phyloP scores from a whole-genome alignment of 2,113 vertebrate species.

The Oenanthe melanoleuca region DNA sequence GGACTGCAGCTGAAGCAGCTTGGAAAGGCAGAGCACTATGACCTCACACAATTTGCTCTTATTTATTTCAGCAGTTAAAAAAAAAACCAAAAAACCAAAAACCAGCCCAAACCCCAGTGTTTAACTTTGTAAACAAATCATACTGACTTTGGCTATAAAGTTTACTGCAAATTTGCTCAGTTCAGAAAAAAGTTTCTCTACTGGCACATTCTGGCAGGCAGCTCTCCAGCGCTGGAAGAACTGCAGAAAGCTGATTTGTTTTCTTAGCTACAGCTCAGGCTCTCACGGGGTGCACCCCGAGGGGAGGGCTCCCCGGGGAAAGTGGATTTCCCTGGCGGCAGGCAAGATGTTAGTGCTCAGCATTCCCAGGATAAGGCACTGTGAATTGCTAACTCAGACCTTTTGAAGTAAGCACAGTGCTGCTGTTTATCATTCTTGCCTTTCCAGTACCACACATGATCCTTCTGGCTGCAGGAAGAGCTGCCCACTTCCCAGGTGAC shows the following conservation, averaged over 20 bases:
- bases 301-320: not conserved
- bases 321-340: not conserved
- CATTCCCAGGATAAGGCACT: not conserved
- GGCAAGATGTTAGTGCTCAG: not conserved
- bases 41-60: constrained; percentile 47
- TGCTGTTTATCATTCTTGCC: not conserved
- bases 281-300: fast-evolving
- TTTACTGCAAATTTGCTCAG: constrained; percentile 35
- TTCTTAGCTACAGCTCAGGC: not conserved
- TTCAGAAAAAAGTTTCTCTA: not conserved
- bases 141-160: constrained; percentile 37
- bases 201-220: not conserved
- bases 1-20: constrained; percentile 41
- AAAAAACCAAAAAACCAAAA: constrained; percentile 42
- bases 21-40: constrained; percentile 30
- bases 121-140: constrained; percentile 50
- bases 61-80: constrained; percentile 35
- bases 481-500: not conserved
- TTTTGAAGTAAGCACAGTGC: not conserved
- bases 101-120: not conserved
- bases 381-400: not conserved
- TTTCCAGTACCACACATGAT: not conserved
- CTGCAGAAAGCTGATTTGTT: not conserved
- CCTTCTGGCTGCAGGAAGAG: not conserved
- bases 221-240: not conserved